These are phyloP conservation scores for Trematomus bernacchii DNA, from an alignment of 2,797 vertebrate genomes.

Conservation along the genomic window DNA sequence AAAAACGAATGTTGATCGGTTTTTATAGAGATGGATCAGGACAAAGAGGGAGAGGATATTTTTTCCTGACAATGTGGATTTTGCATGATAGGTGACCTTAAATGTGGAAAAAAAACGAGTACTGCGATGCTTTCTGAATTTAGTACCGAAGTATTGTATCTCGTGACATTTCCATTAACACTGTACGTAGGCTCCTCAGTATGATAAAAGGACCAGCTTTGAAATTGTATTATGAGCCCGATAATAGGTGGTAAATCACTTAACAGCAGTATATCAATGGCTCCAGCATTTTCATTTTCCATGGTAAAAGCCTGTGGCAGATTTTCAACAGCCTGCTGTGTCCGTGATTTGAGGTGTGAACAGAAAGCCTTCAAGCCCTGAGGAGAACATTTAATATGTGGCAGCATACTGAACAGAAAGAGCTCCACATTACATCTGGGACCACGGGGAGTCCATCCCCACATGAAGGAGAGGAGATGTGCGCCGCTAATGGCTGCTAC, in stretches of 20 bases:
- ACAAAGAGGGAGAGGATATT: no score
- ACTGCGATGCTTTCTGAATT: no score
- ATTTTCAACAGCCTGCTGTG: slow-evolving; percentile 46
- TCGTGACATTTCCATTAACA: no score
- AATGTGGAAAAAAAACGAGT: no score
- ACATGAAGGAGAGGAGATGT: slow-evolving; percentile 47
- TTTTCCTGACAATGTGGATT: no score
- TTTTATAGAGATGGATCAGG: no score
- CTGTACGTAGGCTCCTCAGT: neutral
- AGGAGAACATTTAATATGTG: slow-evolving; percentile 68
- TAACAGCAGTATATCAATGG: slow-evolving; percentile 43
- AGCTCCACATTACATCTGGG: slow-evolving; percentile 69
- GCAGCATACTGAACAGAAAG: slow-evolving; percentile 51
- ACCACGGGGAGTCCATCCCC: slow-evolving; percentile 57
- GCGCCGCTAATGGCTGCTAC: slow-evolving; percentile 33
- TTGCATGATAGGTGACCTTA: no score
- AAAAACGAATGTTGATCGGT: no score
- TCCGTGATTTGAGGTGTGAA: slow-evolving; percentile 63
- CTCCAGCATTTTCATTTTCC: slow-evolving; percentile 40
- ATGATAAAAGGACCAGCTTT: slow-evolving; percentile 10
- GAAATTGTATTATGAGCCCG: neutral
- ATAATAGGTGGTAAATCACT: slow-evolving; percentile 31
- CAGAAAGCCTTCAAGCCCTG: slow-evolving; percentile 60
- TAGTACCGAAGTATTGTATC: no score
- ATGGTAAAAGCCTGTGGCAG: slow-evolving; percentile 36